Evolutionary conservation across 2,888 invertebrate genomes (phyloP).

Genomic region (Peribatodes rhomboidaria): DNA sequence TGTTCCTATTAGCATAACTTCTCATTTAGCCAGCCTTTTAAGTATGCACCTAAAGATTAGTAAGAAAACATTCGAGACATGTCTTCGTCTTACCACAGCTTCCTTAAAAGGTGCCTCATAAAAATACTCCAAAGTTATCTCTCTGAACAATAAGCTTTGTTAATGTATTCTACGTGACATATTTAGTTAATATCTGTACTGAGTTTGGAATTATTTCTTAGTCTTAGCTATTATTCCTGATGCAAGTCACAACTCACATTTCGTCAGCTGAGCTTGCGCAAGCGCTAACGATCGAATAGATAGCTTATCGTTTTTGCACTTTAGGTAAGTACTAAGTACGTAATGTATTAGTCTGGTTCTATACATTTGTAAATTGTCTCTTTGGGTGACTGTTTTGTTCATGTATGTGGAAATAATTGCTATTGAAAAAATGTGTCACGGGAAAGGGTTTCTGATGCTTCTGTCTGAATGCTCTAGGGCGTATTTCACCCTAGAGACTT

Average conservation of each 20-base stretch:
- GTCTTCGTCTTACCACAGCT: slow-evolving; percentile 34
- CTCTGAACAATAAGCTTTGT: slow-evolving; percentile 44
- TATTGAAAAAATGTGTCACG: too few species aligned
- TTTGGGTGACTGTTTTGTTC: too few species aligned
- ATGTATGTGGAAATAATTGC: too few species aligned
- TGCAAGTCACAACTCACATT: slow-evolving; percentile 54
- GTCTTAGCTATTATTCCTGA: slow-evolving; percentile 54
- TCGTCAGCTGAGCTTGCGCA: slow-evolving; percentile 54
- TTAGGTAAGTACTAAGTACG: slow-evolving; percentile 30
- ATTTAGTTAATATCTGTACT: slow-evolving; percentile 44
- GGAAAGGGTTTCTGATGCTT: too few species aligned
- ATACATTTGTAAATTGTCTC: background rate
- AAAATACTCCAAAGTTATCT: slow-evolving; percentile 51
- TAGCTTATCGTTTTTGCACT: slow-evolving; percentile 51
- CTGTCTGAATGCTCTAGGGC: too few species aligned
- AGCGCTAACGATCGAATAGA: slow-evolving; percentile 52
- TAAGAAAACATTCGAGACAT: slow-evolving; percentile 39
- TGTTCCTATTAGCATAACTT: slow-evolving; percentile 4
- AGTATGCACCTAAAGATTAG: slow-evolving; percentile 8
- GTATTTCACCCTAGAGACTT: too few species aligned
- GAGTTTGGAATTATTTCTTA: slow-evolving; percentile 45
- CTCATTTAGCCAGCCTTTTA: slow-evolving; percentile 16
- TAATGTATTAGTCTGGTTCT: slow-evolving; percentile 29
- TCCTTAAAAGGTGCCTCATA: slow-evolving; percentile 49
- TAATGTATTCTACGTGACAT: slow-evolving; percentile 57